Conservation (phyloP, 1,140 invertebrate species). For the Vollenhovia emeryi region DNA sequence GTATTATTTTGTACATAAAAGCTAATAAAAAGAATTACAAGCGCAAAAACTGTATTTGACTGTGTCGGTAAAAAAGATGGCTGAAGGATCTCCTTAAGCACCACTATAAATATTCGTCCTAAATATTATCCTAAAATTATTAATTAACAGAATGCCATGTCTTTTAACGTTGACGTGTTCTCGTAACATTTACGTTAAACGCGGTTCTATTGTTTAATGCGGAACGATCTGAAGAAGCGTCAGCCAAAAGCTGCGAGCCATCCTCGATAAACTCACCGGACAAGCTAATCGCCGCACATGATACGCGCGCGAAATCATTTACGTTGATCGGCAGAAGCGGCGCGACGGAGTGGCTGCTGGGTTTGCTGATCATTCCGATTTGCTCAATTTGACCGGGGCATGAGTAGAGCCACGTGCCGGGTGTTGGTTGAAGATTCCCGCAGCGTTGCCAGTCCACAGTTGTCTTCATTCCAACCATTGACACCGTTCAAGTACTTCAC, state of each 20-base stretch:
- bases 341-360: neutral
- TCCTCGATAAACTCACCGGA: neutral
- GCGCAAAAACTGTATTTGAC: no score
- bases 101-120: no score
- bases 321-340: neutral
- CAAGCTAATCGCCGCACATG: neutral
- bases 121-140: neutral
- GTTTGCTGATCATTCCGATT: conserved; percentile 9
- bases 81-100: no score
- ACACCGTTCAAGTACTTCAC: conserved; percentile 14
- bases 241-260: neutral
- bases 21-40: no score
- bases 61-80: no score
- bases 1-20: no score
- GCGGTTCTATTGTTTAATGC: neutral
- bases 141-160: neutral
- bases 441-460: conserved; percentile 28
- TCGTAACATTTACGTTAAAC: neutral
- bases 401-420: conserved; percentile 44
- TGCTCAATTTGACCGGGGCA: conserved; percentile 33
- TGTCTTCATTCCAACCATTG: conserved; percentile 52
- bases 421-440: conserved; percentile 52
- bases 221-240: neutral
- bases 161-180: neutral
- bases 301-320: neutral